These are phyloP conservation scores for Panthera tigris DNA, from an alignment of 2,113 vertebrate species.

Conservation along the genomic window DNA sequence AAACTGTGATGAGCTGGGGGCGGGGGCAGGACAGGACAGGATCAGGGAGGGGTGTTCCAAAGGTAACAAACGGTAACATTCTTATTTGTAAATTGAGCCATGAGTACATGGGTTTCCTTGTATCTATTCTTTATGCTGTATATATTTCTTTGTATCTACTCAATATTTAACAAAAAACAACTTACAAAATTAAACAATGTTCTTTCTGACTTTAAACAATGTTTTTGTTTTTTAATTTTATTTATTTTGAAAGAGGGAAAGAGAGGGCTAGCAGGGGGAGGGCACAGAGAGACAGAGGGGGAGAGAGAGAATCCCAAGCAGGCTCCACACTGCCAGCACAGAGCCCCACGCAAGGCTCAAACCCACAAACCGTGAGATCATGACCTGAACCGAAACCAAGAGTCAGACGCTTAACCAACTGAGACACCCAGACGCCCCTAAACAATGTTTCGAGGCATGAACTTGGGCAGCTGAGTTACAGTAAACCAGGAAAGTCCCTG, in stretches of 20 bases:
- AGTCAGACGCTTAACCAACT: too few species aligned
- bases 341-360: too few species aligned
- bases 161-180: constrained; percentile 5
- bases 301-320: too few species aligned
- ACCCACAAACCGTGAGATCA: too few species aligned
- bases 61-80: not conserved
- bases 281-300: too few species aligned
- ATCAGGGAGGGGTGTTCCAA: not conserved
- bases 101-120: not conserved
- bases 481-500: not conserved
- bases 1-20: not conserved
- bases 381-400: too few species aligned
- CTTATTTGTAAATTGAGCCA: not conserved
- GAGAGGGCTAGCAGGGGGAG: too few species aligned
- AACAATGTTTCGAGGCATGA: not conserved
- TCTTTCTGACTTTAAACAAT: not conserved
- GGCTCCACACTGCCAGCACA: too few species aligned
- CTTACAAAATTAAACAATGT: not conserved
- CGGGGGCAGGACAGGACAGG: not conserved
- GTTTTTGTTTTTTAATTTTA: not conserved
- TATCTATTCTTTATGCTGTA: not conserved
- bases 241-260: too few species aligned
- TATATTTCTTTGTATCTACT: not conserved
- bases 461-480: not conserved
- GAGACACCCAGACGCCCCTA: not conserved